Base-by-base conservation (phyloP, 1,140 invertebrate species). In the Papilio polyxenes region DNA sequence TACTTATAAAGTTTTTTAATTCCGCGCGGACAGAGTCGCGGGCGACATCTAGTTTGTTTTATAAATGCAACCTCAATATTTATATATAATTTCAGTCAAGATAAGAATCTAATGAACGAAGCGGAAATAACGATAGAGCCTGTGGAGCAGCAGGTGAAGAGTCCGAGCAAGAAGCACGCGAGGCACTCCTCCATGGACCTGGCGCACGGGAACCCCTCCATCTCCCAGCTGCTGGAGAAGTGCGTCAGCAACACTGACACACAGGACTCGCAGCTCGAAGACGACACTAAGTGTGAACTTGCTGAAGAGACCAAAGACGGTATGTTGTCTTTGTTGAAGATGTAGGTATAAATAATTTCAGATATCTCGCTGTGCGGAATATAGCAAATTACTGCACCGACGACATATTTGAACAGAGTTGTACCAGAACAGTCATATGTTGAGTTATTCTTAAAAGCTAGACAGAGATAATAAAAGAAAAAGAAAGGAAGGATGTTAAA, bases 181-280 rank as follows among this genome's bases (percentile, higher is more conserved):
- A 85, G 94, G 2, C 94, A 95, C 80, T 95, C 94, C 1, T 95
- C 94, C 7, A 95, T 95, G 94, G 94, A 95, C 82, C 82, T 95
- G 2, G 92, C 92, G 3, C 92, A 86, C 40, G 90, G 88, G 0
- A 94, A 94, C 85, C 89, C 89, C 0, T 92, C 92, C 8, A 94
- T 95, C 20, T 92, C 91, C 10, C 93, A 94, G 80, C 84, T 95
- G 48, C 82, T 95, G 31, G 94, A 95, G 88, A 94, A 94, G 80
- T 95, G 94, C 80, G 93, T 95, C 20, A 92, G 82, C 53, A 86
- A 84, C 17, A 72, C 81, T 0, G 87, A 89, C 1, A 83, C 83
- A 69, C 11, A 37, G 17, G 84, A 82, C 20, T 82, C 79, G 13
- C 69, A 82, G 8, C 62, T 51, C 9, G 80, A 82, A 17, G 81